These are phyloP conservation scores for Polydrusus pterygomalis DNA, from an alignment of 2,888 invertebrate species.

Conservation along the genomic window DNA sequence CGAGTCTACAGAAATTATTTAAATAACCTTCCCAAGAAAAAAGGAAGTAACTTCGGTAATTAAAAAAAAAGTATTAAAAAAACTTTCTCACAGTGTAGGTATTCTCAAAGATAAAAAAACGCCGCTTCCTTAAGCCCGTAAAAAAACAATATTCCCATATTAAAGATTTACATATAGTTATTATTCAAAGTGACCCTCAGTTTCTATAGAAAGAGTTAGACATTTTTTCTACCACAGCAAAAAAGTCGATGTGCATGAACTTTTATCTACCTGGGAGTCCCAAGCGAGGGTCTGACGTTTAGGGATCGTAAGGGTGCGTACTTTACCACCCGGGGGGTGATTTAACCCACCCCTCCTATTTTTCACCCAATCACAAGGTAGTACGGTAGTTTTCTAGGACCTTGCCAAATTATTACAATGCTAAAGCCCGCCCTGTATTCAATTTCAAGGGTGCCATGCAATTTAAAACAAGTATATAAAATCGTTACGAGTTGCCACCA, in stretches of 20 bases:
- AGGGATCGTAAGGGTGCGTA: conserved; percentile 46
- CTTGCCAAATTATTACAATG: conserved; percentile 63
- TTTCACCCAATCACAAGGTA: conserved; percentile 58
- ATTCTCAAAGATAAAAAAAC: conserved; percentile 53
- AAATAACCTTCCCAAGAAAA: conserved; percentile 38
- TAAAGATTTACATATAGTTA: conserved; percentile 59
- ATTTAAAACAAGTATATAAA: conserved; percentile 38
- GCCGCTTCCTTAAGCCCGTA: conserved; percentile 49
- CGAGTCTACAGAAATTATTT: conserved; percentile 26
- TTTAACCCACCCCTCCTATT: conserved; percentile 58
- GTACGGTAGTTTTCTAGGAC: conserved; percentile 51
- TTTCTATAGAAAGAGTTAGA: conserved; percentile 56
- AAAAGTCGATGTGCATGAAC: conserved; percentile 46
- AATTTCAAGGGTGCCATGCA: conserved; percentile 24
- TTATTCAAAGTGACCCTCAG: conserved; percentile 59
- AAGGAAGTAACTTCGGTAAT: conserved; percentile 50
- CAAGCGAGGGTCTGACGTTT: conserved; percentile 32
- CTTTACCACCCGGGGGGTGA: conserved; percentile 54
- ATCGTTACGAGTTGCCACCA: conserved; percentile 38
- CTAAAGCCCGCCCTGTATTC: conserved; percentile 62
- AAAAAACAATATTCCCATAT: conserved; percentile 61
- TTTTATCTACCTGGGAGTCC: conserved; percentile 40
- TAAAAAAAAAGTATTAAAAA: conserved; percentile 48
- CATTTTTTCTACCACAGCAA: conserved; percentile 53
- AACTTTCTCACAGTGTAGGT: conserved; percentile 57